A percentile compares a stretch with the other conserved stretches of the same genome.
Conservation (phyloP, 2,113 vertebrate species). For the Oreamnos americanus region DNA sequence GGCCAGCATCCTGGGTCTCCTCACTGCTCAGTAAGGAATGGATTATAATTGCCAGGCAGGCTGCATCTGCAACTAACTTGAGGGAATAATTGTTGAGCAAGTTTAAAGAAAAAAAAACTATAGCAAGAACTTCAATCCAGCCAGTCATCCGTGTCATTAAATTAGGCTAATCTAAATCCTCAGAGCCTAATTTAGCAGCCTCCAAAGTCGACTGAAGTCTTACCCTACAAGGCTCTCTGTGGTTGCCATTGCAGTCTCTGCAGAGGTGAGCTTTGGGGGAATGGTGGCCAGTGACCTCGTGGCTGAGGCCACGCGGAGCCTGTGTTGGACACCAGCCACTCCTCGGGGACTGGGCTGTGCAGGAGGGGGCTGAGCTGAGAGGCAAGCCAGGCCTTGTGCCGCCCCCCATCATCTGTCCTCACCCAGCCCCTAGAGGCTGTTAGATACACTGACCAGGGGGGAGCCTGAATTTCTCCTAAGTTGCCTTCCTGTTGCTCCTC, state of each 20-base stretch:
- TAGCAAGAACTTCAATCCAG: conserved; percentile 61
- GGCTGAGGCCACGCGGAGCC: neutral
- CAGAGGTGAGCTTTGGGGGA: neutral
- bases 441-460: neutral
- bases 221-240: conserved; percentile 1
- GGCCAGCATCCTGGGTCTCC: neutral
- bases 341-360: neutral
- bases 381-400: neutral
- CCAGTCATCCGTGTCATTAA: conserved; percentile 76
- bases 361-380: neutral
- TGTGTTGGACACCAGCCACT: neutral
- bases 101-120: conserved; percentile 70
- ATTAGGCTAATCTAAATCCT: conserved; percentile 76
- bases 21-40: conserved; percentile 60
- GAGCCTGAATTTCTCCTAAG: neutral
- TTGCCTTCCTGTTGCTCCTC: neutral
- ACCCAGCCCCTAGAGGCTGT: neutral
- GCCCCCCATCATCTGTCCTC: neutral
- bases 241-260: neutral
- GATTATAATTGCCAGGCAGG: conserved; percentile 65
- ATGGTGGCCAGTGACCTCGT: neutral
- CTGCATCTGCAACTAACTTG: conserved; percentile 77
- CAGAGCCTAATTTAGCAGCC: conserved; percentile 64
- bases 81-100: conserved; percentile 65
- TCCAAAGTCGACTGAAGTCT: neutral